Conservation (phyloP, 1,140 invertebrate species). For the Meteorus sp. region DNA sequence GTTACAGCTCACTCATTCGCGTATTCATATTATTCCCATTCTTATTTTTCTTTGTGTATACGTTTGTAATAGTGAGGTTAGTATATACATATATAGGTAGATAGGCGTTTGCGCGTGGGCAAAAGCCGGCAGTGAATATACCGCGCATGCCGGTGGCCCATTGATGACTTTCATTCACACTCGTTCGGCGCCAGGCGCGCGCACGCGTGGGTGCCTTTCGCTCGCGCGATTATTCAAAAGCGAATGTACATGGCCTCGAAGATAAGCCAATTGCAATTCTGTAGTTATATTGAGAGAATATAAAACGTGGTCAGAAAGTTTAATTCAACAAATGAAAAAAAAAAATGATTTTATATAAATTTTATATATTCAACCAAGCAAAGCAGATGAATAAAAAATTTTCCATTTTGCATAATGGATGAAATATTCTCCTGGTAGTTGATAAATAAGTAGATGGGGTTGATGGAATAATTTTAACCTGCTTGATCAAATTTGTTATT, state of each 20-base stretch:
- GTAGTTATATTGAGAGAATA: slow-evolving; percentile 8
- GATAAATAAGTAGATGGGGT: too few relatives aligned
- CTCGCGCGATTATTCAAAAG: slow-evolving; percentile 31
- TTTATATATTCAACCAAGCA: too few relatives aligned
- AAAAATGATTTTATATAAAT: too few relatives aligned
- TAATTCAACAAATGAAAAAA: too few relatives aligned
- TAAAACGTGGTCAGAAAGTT: too few relatives aligned
- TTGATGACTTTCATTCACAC: slow-evolving; percentile 41
- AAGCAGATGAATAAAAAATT: too few relatives aligned
- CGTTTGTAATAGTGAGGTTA: neutral
- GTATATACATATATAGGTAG: neutral
- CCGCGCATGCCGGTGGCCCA: slow-evolving; percentile 24
- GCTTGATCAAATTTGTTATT: too few relatives aligned
- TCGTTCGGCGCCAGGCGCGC: slow-evolving; percentile 21
- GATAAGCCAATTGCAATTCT: slow-evolving; percentile 22
- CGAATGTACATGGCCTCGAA: slow-evolving; percentile 32
- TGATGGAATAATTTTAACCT: too few relatives aligned
- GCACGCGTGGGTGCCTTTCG: slow-evolving; percentile 26
- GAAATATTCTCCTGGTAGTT: too few relatives aligned
- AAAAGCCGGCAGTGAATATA: slow-evolving; percentile 18
- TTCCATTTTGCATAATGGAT: too few relatives aligned
- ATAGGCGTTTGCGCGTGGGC: slow-evolving; percentile 16
- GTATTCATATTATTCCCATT: too few relatives aligned
- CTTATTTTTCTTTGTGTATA: neutral
- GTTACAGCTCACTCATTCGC: too few relatives aligned